Evolutionary conservation across 2,113 vertebrate species (phyloP).

Genomic region (Ibidorhyncha struthersii): DNA sequence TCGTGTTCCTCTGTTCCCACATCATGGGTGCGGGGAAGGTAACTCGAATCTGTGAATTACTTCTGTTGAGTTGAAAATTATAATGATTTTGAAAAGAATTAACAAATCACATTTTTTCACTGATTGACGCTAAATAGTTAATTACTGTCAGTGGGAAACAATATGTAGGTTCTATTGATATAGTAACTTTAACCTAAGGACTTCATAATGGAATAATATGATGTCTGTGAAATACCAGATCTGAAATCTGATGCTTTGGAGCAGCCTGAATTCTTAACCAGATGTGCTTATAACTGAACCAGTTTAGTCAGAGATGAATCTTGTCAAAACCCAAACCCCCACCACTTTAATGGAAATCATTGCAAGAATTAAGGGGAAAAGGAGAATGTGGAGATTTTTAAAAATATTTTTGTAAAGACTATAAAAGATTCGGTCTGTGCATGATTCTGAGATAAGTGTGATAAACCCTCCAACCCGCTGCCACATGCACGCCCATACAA

Average conservation of each 20-base stretch:
- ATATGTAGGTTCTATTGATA: conserved; percentile 65
- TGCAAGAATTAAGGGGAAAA: background rate
- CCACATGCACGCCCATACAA: accelerated
- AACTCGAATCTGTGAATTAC: conserved; percentile 6
- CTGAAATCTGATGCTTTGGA: background rate
- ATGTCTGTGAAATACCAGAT: background rate
- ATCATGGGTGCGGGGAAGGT: background rate
- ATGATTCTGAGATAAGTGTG: background rate
- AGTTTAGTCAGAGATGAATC: background rate
- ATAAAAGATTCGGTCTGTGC: background rate
- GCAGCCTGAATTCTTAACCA: background rate
- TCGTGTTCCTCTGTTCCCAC: background rate
- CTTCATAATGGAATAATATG: background rate
- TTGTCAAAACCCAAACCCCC: background rate
- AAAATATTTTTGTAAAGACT: background rate
- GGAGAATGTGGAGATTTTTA: background rate
- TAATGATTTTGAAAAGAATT: background rate
- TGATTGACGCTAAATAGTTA: conserved; percentile 47
- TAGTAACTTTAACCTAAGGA: background rate
- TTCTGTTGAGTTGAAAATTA: background rate
- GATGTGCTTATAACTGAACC: background rate
- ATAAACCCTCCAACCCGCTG: background rate
- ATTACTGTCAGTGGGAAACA: conserved; percentile 64
- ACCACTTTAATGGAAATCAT: background rate
- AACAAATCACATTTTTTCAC: background rate